A percentile compares a stretch with the other conserved stretches of the same genome.
phyloP scores from a whole-genome alignment of 2,888 invertebrate genomes.

The Sisyra terminalis region DNA sequence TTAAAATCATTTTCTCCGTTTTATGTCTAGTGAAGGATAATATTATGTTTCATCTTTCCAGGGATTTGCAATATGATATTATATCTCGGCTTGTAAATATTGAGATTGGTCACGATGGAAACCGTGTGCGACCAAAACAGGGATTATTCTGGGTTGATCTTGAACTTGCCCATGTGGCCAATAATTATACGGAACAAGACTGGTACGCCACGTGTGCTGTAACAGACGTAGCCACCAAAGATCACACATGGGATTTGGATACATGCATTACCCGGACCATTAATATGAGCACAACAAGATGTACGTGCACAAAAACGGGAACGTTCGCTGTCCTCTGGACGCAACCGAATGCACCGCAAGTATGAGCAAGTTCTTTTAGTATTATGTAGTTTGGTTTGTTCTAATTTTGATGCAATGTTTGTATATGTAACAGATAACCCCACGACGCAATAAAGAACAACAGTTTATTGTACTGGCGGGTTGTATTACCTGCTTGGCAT shows the following conservation, averaged over 20 bases:
- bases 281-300: constrained; percentile 34
- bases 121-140: constrained; percentile 28
- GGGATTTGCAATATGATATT: constrained; percentile 47
- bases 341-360: constrained; percentile 7
- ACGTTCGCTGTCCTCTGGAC: constrained; percentile 43
- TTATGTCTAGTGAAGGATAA: no score
- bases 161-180: constrained; percentile 31
- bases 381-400: background rate
- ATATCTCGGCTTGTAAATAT: constrained; percentile 28
- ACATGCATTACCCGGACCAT: constrained; percentile 34
- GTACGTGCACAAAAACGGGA: constrained; percentile 42
- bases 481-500: constrained; percentile 32
- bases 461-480: constrained; percentile 31
- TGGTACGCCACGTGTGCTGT: constrained; percentile 33
- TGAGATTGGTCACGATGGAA: constrained; percentile 21
- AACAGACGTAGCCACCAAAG: constrained; percentile 29
- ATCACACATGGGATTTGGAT: constrained; percentile 43
- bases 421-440: constrained; percentile 8
- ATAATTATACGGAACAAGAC: constrained; percentile 26
- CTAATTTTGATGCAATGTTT: constrained; percentile 7
- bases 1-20: no score
- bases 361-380: constrained; percentile 11
- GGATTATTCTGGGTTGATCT: constrained; percentile 29
- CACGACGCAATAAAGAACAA: constrained; percentile 13
- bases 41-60: no score